Percentiles rank a stretch among this genome's conserved stretches.
phyloP scores from a whole-genome alignment of 2,888 invertebrate genomes.

The Leuctra nigra region DNA sequence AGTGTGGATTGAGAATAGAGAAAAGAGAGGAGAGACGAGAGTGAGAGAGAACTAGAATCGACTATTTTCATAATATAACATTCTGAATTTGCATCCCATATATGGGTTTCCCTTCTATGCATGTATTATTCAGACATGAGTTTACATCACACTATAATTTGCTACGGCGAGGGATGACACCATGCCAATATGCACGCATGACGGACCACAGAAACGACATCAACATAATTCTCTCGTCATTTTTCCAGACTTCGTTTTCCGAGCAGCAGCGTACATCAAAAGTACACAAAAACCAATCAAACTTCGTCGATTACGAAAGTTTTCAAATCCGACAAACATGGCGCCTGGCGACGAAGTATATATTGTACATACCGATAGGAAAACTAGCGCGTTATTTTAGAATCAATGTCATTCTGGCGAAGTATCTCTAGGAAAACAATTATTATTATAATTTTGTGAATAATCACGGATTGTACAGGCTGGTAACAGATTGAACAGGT shows the following conservation, averaged over 20 bases:
- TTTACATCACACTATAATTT: conserved; percentile 13
- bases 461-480: no score
- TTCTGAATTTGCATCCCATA: conserved; percentile 7
- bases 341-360: neutral
- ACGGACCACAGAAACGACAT: conserved; percentile 1
- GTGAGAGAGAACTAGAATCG: conserved; percentile 6
- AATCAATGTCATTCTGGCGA: no score
- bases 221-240: conserved; percentile 13
- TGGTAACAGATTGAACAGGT: no score
- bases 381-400: no score
- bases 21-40: neutral
- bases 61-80: conserved; percentile 6
- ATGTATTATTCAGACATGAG: conserved; percentile 15
- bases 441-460: no score
- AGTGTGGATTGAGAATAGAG: conserved; percentile 20
- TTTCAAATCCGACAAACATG: conserved; percentile 1
- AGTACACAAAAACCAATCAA: conserved; percentile 16
- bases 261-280: neutral
- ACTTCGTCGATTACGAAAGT: conserved; percentile 14
- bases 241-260: conserved; percentile 1
- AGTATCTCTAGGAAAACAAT: no score
- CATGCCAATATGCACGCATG: conserved; percentile 8
- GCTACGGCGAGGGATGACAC: neutral
- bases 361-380: no score
- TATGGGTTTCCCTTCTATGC: neutral